These are phyloP conservation scores for Sebastes schlegelii DNA, from an alignment of 2,113 vertebrate genomes.

Conservation along the genomic window DNA sequence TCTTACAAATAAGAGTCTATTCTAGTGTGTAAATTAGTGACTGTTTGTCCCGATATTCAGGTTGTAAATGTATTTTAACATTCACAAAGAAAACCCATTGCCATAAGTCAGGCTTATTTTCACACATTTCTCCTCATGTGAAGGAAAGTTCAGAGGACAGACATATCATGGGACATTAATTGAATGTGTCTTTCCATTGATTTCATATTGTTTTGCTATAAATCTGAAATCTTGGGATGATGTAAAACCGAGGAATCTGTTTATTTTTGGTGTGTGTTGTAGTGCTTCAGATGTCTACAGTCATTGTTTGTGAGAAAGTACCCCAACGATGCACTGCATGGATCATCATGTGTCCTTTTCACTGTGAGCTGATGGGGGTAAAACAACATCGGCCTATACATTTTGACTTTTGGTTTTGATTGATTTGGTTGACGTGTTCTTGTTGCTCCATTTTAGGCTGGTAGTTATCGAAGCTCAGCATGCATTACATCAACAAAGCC, in stretches of 20 bases:
- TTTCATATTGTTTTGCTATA: slow-evolving; percentile 84
- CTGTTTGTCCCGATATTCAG: slow-evolving; percentile 83
- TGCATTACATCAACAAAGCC: slow-evolving; percentile 87
- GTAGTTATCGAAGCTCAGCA: slow-evolving; percentile 88
- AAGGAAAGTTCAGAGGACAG: slow-evolving; percentile 29
- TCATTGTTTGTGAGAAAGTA: slow-evolving; percentile 76
- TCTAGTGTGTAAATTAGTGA: slow-evolving; percentile 83
- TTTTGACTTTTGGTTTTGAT: slow-evolving; percentile 59
- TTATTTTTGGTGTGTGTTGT: slow-evolving; percentile 86
- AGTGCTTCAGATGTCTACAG: slow-evolving; percentile 81
- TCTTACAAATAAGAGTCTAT: slow-evolving; percentile 81
- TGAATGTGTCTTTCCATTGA: slow-evolving; percentile 77
- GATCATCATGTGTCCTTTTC: slow-evolving; percentile 88
- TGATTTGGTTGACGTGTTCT: slow-evolving; percentile 79
- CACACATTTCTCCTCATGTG: slow-evolving; percentile 53
- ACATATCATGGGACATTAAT: slow-evolving; percentile 73
- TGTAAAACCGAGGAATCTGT: slow-evolving; percentile 81
- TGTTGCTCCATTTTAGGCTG: slow-evolving; percentile 83
- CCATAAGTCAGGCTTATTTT: slow-evolving; percentile 64
- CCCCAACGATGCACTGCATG: slow-evolving; percentile 87
- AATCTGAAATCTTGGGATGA: slow-evolving; percentile 86
- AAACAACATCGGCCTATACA: slow-evolving; percentile 81
- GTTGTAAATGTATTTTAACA: slow-evolving; percentile 83
- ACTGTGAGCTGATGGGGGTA: slow-evolving; percentile 86
- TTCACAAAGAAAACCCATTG: slow-evolving; percentile 65